A percentile compares a stretch with the other conserved stretches of the same genome.
These are phyloP conservation scores for Aptenodytes patagonicus DNA, from an alignment of 2,113 vertebrate species.

Conservation along the genomic window DNA sequence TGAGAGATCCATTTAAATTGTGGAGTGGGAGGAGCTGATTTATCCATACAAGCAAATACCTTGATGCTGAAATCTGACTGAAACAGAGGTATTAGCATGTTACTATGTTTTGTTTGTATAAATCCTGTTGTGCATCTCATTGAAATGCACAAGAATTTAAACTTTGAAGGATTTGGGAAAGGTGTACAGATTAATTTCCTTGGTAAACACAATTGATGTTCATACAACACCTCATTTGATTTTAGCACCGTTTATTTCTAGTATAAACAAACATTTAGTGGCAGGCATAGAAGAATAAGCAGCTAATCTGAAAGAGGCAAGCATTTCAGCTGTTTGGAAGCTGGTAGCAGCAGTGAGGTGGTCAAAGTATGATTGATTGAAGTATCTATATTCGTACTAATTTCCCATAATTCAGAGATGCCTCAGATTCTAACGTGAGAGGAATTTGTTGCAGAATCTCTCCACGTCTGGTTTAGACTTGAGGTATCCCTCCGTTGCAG, in stretches of 20 bases:
- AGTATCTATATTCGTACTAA: background rate
- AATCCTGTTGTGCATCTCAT: background rate
- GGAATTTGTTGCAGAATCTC: background rate
- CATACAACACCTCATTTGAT: background rate
- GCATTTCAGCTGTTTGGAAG: background rate
- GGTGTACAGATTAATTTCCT: background rate
- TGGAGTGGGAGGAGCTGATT: background rate
- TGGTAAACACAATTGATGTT: background rate
- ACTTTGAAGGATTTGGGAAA: background rate
- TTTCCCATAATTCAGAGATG: background rate
- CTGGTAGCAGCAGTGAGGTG: background rate
- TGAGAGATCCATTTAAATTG: background rate
- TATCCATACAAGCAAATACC: background rate
- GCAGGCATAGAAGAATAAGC: background rate
- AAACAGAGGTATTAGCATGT: background rate
- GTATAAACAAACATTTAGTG: background rate
- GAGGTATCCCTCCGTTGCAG: background rate
- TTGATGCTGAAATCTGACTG: background rate
- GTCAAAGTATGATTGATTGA: background rate
- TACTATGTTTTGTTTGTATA: background rate
- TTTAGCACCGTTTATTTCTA: background rate
- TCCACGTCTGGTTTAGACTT: background rate
- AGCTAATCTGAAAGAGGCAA: background rate
- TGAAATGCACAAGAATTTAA: background rate
- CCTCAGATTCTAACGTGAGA: background rate